Base-by-base conservation (phyloP, 30 jellyfish, hydroid and myxozoan species). In the Pseudorhiza aurosa region DNA sequence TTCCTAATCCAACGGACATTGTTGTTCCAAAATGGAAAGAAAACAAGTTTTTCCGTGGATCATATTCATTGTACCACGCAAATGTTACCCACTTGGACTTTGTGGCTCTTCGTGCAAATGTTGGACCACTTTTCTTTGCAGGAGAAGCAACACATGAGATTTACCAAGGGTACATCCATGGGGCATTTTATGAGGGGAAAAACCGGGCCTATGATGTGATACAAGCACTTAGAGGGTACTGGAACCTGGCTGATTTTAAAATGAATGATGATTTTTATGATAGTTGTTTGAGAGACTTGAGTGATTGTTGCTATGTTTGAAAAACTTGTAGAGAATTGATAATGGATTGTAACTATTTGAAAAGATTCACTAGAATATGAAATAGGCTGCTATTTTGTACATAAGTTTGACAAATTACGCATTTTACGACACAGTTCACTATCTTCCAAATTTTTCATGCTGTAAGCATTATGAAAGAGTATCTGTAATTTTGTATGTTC, bases 141-240 rank as follows among this genome's bases (percentile, higher is more conserved):
- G 93, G 93, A 14, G 93, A 81, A 56, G 93, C 87, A 12, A 17
- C 72, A 2, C 93, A 81, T 81, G 93, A 81, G 57, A 51, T 56
- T 6, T 67, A 81, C 78, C 93, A 67, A 21, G 85, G 93, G 9
- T 81, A 65, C 21, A 22, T 81, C 18, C 93, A 81, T 67, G 93
- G 93, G 18, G 93, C 93, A 53, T 81, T 29, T 53, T 81, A 24
- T 55, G 85, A 81, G 28, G 93, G 85, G 0, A 43, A 18, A 29
- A 69, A 68, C 55, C 35, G 77, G 25, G 93, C 93, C n/a, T 43
- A 36, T 67, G 93, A 81, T 68, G 83, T 58, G 26, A 33, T 49
- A n/a, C 83, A 67, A 50, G 55, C 59, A 6, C 72, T 81, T 8
- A 50, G 15, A 8, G 85, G 69, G 1, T 24, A 9, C 44, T 49